Evolutionary conservation across 2,797 vertebrate species (phyloP), one percentile per base, ranked within the genome.

Genomic region (Molossus alvarezi): DNA sequence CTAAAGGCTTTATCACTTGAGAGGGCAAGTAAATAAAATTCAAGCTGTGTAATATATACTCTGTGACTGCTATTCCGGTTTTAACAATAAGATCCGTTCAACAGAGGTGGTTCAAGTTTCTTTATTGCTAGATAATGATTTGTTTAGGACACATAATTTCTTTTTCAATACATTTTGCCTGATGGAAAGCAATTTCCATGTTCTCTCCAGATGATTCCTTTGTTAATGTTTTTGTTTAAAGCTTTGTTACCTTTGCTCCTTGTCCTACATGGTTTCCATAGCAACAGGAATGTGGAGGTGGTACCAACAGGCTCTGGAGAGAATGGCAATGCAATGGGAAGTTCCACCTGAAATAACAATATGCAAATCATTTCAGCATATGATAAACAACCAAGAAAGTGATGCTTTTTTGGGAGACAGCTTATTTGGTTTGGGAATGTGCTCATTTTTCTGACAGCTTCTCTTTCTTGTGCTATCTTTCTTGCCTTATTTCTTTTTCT

Each of bases 261-360:
- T 29, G 94, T 96, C 17, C 27, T 77, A 75, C 27, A 45, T 37
- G 17, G 60, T 97, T 93, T 93, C 75, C 90, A 94, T 96, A 90
- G 72, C 93, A 93, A 55, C 51, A 33, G 87, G 41, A 9, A 6
- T 55, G 80, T n/a, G 33, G 55, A 90, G 71, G 76, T 77, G 91
- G 62, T 89, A 82, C 91, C 1, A 4, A 83, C n/a, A 82, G 41
- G 89, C 21, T 91, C 64, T 91, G 25, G 41, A 86, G 87, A 97
- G 82, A 41, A 72, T 62, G 84, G 96, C 85, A 80, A 88, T 95
- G 67, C 18, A 20, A 41, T 83, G 91, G 96, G 98, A 96, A 96
- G 48, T 96, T 97, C 95, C 97, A 98, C 93, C 97, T 98, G 96
- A 97, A 98, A 98, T 95, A 98, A 97, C 89, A 98, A 64, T 77